phyloP scores from a whole-genome alignment of 2,888 invertebrate species.

The Pseudococcus viburni region DNA sequence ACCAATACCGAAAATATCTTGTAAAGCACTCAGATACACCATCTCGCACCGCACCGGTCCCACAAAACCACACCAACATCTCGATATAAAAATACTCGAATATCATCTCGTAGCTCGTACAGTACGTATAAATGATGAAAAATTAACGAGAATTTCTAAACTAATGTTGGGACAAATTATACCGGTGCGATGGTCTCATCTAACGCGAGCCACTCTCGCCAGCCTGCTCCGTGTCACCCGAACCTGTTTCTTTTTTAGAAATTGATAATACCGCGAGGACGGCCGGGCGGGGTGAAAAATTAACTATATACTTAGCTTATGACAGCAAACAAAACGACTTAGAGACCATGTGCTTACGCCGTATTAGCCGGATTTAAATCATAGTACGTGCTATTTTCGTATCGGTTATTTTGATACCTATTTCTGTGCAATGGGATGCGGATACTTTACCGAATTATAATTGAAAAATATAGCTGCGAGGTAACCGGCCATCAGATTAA shows the following conservation, averaged over 20 bases:
- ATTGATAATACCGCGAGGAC: background rate
- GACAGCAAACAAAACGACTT: conserved; percentile 43
- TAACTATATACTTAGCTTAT: background rate
- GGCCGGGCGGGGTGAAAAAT: background rate
- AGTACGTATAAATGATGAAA: conserved; percentile 29
- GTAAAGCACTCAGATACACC: background rate
- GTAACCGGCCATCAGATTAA: conserved; percentile 41
- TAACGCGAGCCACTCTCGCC: background rate
- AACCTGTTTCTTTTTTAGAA: conserved; percentile 36
- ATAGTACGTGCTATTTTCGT: conserved; percentile 43
- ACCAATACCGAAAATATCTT: background rate
- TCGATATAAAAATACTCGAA: background rate
- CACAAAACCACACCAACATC: background rate
- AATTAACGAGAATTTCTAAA: conserved; percentile 31
- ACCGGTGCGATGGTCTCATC: background rate
- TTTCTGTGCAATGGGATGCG: background rate
- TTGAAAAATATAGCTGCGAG: conserved; percentile 43
- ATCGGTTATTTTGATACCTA: background rate
- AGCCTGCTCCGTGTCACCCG: background rate
- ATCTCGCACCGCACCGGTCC: background rate
- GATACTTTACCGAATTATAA: conserved; percentile 44
- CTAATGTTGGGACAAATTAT: conserved; percentile 30
- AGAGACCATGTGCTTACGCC: background rate
- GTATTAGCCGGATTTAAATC: conserved; percentile 44
- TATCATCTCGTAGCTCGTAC: background rate